phyloP scores from a whole-genome alignment of 1,140 invertebrate species.

The Galleria mellonella region DNA sequence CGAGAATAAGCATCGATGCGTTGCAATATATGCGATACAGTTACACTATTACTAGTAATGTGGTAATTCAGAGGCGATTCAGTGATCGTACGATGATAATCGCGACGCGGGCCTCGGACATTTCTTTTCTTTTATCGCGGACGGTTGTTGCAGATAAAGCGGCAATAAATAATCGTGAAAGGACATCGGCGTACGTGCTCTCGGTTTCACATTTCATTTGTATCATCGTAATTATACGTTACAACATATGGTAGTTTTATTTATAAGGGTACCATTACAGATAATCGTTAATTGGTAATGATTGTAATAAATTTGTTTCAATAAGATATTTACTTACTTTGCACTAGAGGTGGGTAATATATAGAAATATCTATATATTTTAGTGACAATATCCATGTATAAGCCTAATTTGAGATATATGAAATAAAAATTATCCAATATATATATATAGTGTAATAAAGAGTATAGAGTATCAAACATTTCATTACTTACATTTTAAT shows the following conservation, averaged over 20 bases:
- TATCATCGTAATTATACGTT: slow-evolving; percentile 61
- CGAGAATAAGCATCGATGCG: neutral
- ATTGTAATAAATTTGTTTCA: neutral
- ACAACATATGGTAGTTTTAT: slow-evolving; percentile 33
- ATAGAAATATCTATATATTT: too few species aligned
- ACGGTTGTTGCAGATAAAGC: slow-evolving; percentile 61
- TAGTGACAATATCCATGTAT: too few species aligned
- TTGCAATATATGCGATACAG: neutral
- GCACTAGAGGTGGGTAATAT: too few species aligned
- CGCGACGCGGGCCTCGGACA: slow-evolving; percentile 55
- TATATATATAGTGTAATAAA: too few species aligned
- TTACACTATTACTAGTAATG: neutral
- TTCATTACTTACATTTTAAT: too few species aligned
- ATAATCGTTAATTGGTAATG: slow-evolving; percentile 40
- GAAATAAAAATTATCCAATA: too few species aligned
- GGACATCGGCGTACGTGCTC: slow-evolving; percentile 45
- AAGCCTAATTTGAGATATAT: too few species aligned
- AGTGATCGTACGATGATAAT: slow-evolving; percentile 62
- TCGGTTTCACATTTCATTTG: slow-evolving; percentile 56
- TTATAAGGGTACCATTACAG: slow-evolving; percentile 39
- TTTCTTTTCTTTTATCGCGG: slow-evolving; percentile 67
- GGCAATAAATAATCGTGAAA: slow-evolving; percentile 59
- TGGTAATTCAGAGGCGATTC: slow-evolving; percentile 27
- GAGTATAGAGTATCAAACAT: too few species aligned
- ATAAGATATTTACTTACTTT: too few species aligned